Evolutionary conservation across 2,888 invertebrate species (phyloP), one percentile per base, ranked within the genome.

Genomic region (Polydrusus cervinus): DNA sequence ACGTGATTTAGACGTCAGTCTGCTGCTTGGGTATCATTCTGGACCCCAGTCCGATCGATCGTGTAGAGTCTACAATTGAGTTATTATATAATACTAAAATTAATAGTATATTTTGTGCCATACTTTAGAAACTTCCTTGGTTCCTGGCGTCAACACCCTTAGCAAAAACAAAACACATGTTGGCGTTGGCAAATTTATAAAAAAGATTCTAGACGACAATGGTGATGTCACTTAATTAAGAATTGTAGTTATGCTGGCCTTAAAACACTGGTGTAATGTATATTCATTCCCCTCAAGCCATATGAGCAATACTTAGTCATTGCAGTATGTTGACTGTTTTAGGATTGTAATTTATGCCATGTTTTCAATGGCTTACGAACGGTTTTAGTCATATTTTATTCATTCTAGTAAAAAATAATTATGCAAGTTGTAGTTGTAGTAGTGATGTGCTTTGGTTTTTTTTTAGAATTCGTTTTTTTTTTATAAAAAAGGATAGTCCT

Each of bases 241-340:
- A 34, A 60, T 60, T 60, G 57, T 60, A 60, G 34, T 60, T 60
- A 38, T 60, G 57, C 38, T 60, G 38, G 57, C 14, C 57, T 38
- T 40, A 60, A 60, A 40, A 60, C 38, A 57, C 38, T 38, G 57
- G 18, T n/a, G 16, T 60, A 34, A 34, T 9, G 34, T 16, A 60
- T 60, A 38, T 38, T 10, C 38, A 66, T 53, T 66, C 51, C n/a
- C 66, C 53, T 66, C 14, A 38, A 40, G 66, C 66, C 18, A 66
- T 66, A 66, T 66, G 66, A 66, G 66, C 66, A 66, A 66, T 40
- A 13, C 66, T 66, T 66, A 66, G 66, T 66, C 66, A 66, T 66
- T 25, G 40, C 34, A 49, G 25, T 18, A 20, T 53, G 53, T 66
- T 53, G 49, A 47, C 66, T 66, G 53, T 20, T 66, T 38, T 53